A percentile compares a stretch with the other conserved stretches of the same genome.
Conservation (phyloP, 1,140 invertebrate genomes). For the Andricus grossulariae region DNA sequence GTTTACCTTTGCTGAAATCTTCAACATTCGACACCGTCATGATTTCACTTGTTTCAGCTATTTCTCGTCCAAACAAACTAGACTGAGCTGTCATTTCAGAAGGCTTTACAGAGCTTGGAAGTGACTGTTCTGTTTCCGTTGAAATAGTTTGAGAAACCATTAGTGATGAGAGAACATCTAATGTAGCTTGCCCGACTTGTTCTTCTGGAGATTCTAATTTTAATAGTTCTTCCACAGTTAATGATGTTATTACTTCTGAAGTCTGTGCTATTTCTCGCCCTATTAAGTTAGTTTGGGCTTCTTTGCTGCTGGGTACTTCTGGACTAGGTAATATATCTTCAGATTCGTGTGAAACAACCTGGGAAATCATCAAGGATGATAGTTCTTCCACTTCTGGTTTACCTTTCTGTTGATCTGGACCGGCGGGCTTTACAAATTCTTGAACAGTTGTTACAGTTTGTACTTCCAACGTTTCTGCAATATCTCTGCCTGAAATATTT, state of each 20-base stretch:
- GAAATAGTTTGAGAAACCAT: slow-evolving; percentile 46
- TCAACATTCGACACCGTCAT: slow-evolving; percentile 47
- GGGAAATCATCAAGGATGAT: slow-evolving; percentile 48
- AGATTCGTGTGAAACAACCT: slow-evolving; percentile 51
- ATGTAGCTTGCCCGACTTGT: slow-evolving; percentile 41
- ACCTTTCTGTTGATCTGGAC: slow-evolving; percentile 51
- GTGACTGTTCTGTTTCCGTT: slow-evolving; percentile 53
- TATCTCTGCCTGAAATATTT: slow-evolving; percentile 39
- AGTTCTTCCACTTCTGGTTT: slow-evolving; percentile 51
- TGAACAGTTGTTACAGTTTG: slow-evolving; percentile 41
- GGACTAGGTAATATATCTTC: slow-evolving; percentile 48
- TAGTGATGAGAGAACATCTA: slow-evolving; percentile 46
- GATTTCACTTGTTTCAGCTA: slow-evolving; percentile 55
- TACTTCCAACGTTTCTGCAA: slow-evolving; percentile 55
- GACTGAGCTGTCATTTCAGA: slow-evolving; percentile 43
- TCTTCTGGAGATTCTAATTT: slow-evolving; percentile 43
- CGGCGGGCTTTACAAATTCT: slow-evolving; percentile 43
- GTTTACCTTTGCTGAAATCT: slow-evolving; percentile 38
- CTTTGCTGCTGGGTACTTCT: slow-evolving; percentile 46
- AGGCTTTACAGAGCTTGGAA: slow-evolving; percentile 47
- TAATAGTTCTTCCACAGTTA: slow-evolving; percentile 44
- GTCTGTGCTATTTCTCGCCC: slow-evolving; percentile 58
- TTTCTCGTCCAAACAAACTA: slow-evolving; percentile 44
- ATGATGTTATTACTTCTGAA: slow-evolving; percentile 53
- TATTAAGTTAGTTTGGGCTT: slow-evolving; percentile 47